Conservation (phyloP, 1,140 invertebrate genomes). For the Conus betulinus region DNA sequence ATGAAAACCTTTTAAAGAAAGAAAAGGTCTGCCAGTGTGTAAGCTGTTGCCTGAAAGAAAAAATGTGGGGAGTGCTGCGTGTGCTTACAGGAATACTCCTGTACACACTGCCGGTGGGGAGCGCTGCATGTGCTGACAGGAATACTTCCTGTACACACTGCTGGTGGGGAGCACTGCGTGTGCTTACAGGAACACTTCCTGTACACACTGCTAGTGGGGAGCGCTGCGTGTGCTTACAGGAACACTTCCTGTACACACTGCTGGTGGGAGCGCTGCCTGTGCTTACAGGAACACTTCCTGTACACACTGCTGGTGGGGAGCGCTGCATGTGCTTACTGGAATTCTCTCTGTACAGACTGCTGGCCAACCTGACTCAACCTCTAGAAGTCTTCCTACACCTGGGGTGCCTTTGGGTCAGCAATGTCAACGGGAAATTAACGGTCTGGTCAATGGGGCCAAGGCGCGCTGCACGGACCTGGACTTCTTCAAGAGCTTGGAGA, state of each 20-base stretch:
- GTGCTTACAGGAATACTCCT: too few species aligned
- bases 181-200: too few species aligned
- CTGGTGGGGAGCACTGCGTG: too few species aligned
- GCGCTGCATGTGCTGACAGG: too few species aligned
- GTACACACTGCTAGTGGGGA: too few species aligned
- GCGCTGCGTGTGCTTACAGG: too few species aligned
- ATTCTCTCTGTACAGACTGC: conserved; percentile 34
- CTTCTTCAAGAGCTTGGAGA: conserved; percentile 38
- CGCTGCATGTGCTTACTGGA: neutral
- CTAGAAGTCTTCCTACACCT: conserved; percentile 47
- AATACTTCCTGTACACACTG: too few species aligned
- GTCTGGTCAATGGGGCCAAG: conserved; percentile 42
- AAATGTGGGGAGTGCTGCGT: too few species aligned
- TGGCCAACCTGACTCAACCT: conserved; percentile 55
- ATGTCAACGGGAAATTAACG: conserved; percentile 41
- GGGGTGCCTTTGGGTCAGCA: conserved; percentile 16
- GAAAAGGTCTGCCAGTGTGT: too few species aligned
- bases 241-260: too few species aligned
- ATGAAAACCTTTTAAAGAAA: too few species aligned
- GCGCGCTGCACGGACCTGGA: conserved; percentile 46
- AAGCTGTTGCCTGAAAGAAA: neutral
- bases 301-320: neutral
- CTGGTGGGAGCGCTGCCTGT: neutral
- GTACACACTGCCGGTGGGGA: too few species aligned
- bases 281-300: neutral